A percentile compares a stretch with the other conserved stretches of the same genome.
Conservation (phyloP, 2,888 invertebrate species). For the Agrochola macilenta region DNA sequence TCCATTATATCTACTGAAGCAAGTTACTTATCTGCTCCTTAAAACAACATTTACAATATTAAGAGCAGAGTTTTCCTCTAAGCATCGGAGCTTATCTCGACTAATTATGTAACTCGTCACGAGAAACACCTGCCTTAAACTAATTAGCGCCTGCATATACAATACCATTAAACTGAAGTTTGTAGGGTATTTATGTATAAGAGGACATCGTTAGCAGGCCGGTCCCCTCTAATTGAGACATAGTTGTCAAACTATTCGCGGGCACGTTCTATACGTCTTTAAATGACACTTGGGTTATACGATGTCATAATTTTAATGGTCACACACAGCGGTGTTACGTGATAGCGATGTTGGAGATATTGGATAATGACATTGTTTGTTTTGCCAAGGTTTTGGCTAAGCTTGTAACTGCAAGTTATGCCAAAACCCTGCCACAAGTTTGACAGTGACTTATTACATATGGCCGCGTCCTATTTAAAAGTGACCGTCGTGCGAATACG, state of each 20-base stretch:
- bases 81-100: constrained; percentile 37
- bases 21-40: constrained; percentile 39
- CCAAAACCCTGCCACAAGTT: constrained; percentile 1
- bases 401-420: neutral
- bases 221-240: constrained; percentile 51
- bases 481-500: too few species aligned
- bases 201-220: constrained; percentile 50
- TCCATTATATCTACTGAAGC: constrained; percentile 31
- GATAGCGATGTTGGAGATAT: constrained; percentile 33
- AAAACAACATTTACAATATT: constrained; percentile 50
- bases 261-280: constrained; percentile 57
- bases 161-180: constrained; percentile 18
- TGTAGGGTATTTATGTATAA: neutral
- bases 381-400: constrained; percentile 18
- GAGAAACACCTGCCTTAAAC: constrained; percentile 51
- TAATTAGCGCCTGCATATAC: constrained; percentile 37
- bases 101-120: constrained; percentile 56
- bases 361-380: constrained; percentile 40
- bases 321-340: constrained; percentile 35
- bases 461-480: too few species aligned
- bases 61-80: constrained; percentile 42
- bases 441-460: neutral
- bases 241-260: constrained; percentile 63
- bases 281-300: constrained; percentile 55
- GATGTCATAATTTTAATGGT: constrained; percentile 62